Base-by-base conservation (phyloP, 2,113 vertebrate genomes). In the Amia ocellicauda region DNA sequence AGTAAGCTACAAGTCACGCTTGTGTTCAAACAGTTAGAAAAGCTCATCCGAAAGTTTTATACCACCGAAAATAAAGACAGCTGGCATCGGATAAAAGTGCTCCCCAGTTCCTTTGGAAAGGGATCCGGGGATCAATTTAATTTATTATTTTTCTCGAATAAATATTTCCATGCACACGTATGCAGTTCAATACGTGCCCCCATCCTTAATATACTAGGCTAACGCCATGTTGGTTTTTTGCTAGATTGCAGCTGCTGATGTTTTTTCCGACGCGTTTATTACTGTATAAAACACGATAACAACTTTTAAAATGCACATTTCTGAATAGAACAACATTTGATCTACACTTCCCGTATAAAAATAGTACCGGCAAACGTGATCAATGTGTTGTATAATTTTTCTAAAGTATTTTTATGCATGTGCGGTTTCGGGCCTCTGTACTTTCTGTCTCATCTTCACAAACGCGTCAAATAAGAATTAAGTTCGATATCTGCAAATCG, bases 181-280 rank as follows among this genome's bases (percentile, higher is more conserved):
- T 85, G 89, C 89, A 89, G 69, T 81, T 74, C 83, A 79, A 47
- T 69, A 79, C 81, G 86, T 75, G 80, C 68, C 78, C 75, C 72
- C 70, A 47, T 53, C 58, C 68, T 67, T 75, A 83, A 79, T 79
- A 68, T 83, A 86, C 74, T 69, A 67, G 31, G 68, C 74, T 74
- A 86, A 89, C 92, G 93, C 93, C 93, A 94, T 94, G 91, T 95
- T 94, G 93, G 72, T 89, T 89, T 83, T 80, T 69, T 68, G 67
- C 80, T 76, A 69, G 60, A 63, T 70, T 59, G 65, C 27, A 68
- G 63, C 49, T 20, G 42, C 26, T 58, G 13, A 36, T 22, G 40
- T 74, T 82, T 60, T 80, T 67, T 68, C 76, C 74, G 66, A 63
- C 71, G 75, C 76, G 69, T 85, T 87, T 84, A 69, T 75, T 50